These are phyloP conservation scores for Hoplodrina ambigua DNA, from an alignment of 2,888 invertebrate genomes.

Conservation along the genomic window DNA sequence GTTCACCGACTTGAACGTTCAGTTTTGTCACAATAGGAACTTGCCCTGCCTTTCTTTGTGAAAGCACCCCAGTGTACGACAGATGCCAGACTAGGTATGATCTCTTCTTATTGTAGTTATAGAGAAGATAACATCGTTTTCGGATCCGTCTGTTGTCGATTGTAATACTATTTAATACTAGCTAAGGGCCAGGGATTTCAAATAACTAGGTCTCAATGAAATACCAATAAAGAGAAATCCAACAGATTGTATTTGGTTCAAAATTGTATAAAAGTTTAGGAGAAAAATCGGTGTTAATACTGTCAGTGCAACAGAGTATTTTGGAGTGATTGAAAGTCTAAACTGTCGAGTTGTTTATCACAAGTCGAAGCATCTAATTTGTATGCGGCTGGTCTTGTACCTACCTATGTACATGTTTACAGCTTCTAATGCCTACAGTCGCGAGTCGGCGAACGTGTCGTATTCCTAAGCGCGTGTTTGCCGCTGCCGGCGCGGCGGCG, in stretches of 20 bases:
- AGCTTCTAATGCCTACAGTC: constrained; percentile 48
- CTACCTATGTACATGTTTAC: constrained; percentile 37
- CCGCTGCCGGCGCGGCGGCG: constrained; percentile 18
- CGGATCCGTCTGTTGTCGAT: neutral
- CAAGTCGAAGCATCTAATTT: constrained; percentile 21
- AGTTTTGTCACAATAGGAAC: neutral
- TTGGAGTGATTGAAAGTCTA: neutral
- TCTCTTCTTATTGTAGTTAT: neutral
- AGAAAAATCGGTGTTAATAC: neutral
- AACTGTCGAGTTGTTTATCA: constrained; percentile 18
- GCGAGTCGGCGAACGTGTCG: constrained; percentile 50
- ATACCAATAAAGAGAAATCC: neutral
- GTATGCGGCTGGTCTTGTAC: constrained; percentile 32
- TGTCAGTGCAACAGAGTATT: neutral
- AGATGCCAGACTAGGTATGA: constrained; percentile 10
- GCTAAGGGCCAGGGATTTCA: too few relatives aligned
- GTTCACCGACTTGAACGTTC: neutral
- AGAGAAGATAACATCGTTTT: neutral
- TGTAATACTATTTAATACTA: neutral
- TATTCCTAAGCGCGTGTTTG: constrained; percentile 45
- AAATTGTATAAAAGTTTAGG: too few relatives aligned
- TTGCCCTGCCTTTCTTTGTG: neutral
- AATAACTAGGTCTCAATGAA: too few relatives aligned
- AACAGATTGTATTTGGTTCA: neutral
- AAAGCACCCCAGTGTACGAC: neutral